A percentile compares a stretch with the other conserved stretches of the same genome.
Evolutionary conservation across 2,113 vertebrate species (phyloP).

Genomic region (Mohoua ochrocephala): DNA sequence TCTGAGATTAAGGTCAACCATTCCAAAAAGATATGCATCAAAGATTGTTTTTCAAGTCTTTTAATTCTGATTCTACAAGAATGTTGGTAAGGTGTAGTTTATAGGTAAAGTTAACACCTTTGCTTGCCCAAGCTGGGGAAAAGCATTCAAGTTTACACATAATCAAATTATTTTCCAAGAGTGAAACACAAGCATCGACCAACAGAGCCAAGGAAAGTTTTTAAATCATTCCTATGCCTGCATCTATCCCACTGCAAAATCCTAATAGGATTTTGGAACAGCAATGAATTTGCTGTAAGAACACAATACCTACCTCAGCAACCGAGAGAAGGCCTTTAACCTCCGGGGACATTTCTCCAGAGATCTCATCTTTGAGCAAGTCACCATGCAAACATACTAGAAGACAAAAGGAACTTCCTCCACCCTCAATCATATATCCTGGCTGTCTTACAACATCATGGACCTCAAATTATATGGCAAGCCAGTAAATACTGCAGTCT

Average conservation of each 20-base stretch:
- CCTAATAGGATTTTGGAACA: accelerated
- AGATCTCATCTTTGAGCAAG: background rate
- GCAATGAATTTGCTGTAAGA: background rate
- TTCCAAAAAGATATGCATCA: too few species aligned
- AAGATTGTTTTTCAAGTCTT: background rate
- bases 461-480: slow-evolving; percentile 15
- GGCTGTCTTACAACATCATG: background rate
- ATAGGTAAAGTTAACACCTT: background rate
- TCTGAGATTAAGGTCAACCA: background rate
- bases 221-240: background rate
- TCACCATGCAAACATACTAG: background rate
- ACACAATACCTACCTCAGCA: background rate
- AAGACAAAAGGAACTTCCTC: background rate
- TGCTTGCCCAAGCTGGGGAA: background rate
- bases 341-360: background rate
- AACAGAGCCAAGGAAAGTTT: background rate
- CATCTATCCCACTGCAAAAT: background rate
- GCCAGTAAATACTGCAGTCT: background rate
- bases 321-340: background rate
- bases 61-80: background rate
- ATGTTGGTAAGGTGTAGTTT: background rate
- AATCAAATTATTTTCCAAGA: background rate
- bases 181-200: background rate
- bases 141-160: background rate
- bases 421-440: background rate